Percentiles rank a stretch among this genome's conserved stretches.
Conservation (phyloP, 1,140 invertebrate genomes). For the Sinonovacula constricta region DNA sequence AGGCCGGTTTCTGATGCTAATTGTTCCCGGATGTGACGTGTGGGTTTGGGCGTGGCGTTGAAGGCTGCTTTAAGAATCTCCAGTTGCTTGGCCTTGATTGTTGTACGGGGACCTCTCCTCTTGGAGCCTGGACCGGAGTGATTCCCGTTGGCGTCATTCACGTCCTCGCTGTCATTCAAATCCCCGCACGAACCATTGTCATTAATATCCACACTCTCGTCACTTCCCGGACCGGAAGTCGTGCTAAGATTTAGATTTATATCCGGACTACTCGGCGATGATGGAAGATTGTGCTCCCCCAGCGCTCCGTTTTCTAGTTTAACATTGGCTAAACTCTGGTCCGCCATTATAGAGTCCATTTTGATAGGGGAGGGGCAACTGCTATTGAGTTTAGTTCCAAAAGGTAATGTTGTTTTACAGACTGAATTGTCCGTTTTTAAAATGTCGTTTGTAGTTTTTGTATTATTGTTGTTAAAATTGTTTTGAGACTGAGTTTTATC, state of each 20-base stretch:
- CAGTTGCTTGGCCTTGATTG: constrained; percentile 97
- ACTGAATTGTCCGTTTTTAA: constrained; percentile 29
- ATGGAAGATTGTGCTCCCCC: constrained; percentile 29
- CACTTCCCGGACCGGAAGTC: constrained; percentile 50
- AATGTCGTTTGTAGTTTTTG: background rate
- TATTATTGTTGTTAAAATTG: constrained; percentile 10
- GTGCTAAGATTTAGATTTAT: constrained; percentile 47
- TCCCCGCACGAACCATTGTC: constrained; percentile 50
- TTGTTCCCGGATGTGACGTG: constrained; percentile 98
- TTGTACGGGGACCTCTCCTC: constrained; percentile 96
- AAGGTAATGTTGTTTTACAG: constrained; percentile 18
- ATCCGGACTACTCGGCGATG: constrained; percentile 45
- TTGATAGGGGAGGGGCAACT: constrained; percentile 33
- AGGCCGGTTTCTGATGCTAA: constrained; percentile 99
- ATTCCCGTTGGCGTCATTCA: constrained; percentile 53
- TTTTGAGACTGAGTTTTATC: constrained; percentile 27
- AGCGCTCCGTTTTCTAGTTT: constrained; percentile 43
- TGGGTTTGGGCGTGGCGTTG: constrained; percentile 98
- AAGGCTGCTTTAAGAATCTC: constrained; percentile 88
- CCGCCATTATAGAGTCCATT: constrained; percentile 29
- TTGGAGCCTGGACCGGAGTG: constrained; percentile 85
- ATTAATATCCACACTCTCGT: constrained; percentile 52
- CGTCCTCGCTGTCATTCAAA: constrained; percentile 43
- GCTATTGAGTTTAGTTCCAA: constrained; percentile 29
- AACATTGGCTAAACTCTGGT: constrained; percentile 30